phyloP scores from a whole-genome alignment of 2,113 vertebrate genomes.

The Dicaeum eximium region DNA sequence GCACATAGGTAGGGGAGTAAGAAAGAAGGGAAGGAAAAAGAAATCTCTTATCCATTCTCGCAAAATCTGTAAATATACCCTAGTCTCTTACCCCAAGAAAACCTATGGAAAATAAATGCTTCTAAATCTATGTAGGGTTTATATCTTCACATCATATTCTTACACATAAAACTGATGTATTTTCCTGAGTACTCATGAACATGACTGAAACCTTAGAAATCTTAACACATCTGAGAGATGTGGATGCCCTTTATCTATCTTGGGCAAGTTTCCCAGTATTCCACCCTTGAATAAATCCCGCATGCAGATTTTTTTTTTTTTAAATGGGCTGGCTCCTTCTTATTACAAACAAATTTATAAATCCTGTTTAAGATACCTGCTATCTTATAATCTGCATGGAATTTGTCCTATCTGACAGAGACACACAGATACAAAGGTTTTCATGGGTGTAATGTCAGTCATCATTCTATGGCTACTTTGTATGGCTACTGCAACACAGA shows the following conservation, averaged over 20 bases:
- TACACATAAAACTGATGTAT: neutral
- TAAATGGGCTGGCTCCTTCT: neutral
- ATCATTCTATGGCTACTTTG: neutral
- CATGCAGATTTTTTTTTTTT: neutral
- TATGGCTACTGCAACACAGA: neutral
- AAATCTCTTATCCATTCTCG: neutral
- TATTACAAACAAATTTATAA: neutral
- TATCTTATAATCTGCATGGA: neutral
- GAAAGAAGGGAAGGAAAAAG: neutral
- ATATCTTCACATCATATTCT: neutral
- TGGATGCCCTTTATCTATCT: neutral
- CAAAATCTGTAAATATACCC: neutral
- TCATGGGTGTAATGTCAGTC: fast-evolving
- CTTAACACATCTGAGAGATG: neutral
- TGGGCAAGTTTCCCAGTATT: neutral
- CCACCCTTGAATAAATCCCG: neutral
- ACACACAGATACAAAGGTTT: neutral
- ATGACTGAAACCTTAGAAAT: neutral
- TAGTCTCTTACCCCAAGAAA: neutral
- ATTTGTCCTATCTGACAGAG: neutral
- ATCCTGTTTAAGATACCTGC: neutral
- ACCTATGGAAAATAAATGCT: neutral
- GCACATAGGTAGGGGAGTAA: neutral
- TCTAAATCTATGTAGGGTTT: neutral
- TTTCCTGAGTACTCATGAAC: neutral